Evolutionary conservation across 1,140 invertebrate species (phyloP), one percentile per base, ranked within the genome.

Genomic region (Macrocentrus cingulum): DNA sequence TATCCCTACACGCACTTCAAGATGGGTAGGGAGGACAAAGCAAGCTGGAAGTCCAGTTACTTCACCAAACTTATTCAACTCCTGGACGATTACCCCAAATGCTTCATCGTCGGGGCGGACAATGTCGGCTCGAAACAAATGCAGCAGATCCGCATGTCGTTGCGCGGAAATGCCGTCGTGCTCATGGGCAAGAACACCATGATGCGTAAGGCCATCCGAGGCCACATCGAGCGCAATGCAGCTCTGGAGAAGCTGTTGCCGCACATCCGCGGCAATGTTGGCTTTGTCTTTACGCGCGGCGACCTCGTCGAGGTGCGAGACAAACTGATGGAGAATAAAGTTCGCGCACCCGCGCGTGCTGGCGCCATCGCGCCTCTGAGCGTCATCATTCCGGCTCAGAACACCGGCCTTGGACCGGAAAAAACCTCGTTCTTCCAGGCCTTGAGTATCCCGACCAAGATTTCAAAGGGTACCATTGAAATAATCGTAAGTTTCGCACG

Each of bases 391-490:
- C 96, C 96, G 9, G 94, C 96, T n/a, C 97, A 99, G 80, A 97
- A 98, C 80, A 99, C 98, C 55, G 95, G 95, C 61, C 84, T 99
- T 48, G 96, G 97, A 72, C 98, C 98, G 59, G 98, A 99, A 80
- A 99, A 99, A 83, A 99, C 98, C 58, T 97, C 95, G 77, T 99
- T 99, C 92, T 99, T 99, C 88, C 98, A 99, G 84, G 98, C 98
- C 81, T 84, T 99, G 62, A 95, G 95, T 68, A 99, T 99, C 76
- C 94, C 97, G 53, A 99, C 98, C 65, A 99, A 99, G 82, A 99
- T 99, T 86, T 97, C 97, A 32, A 99, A 98, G 86, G 98, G 95
- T 84, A 98, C 95, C 60, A 99, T 99, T 92, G 97, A 99, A 97
- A 99, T 99, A 80, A 93, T 99, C 82, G 87, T 89, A 80, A 81